Evolutionary conservation across 2,888 invertebrate genomes (phyloP).

Genomic region (Eupithecia centaureata): DNA sequence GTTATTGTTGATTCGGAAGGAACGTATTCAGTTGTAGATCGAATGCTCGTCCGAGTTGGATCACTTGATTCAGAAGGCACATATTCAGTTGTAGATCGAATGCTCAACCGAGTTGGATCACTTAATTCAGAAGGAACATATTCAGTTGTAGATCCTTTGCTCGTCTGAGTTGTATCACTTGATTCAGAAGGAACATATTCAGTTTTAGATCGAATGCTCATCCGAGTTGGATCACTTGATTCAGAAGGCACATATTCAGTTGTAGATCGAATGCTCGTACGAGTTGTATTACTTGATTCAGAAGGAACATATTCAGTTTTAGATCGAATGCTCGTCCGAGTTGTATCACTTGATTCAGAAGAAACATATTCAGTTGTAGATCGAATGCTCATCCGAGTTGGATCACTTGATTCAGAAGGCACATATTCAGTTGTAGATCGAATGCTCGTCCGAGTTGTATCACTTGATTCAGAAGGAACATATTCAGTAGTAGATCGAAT

Average conservation of each 20-base stretch:
- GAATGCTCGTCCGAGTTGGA: background rate
- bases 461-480: no score
- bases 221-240: background rate
- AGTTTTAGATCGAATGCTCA: background rate
- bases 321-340: background rate
- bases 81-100: background rate
- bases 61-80: background rate
- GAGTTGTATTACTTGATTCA: background rate
- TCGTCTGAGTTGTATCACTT: background rate
- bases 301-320: background rate
- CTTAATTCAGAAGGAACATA: background rate
- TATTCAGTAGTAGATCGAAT: no score
- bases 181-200: background rate
- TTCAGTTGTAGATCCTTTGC: background rate
- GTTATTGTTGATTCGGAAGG: background rate
- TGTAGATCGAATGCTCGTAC: background rate
- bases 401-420: conserved; percentile 1
- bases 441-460: no score
- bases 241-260: background rate
- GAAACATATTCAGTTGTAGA: background rate
- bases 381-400: background rate
- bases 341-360: background rate
- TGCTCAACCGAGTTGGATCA: background rate
- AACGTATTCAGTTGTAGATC: background rate
- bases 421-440: no score